phyloP scores from a whole-genome alignment of 2,888 invertebrate genomes.

The Resseliella maxima region DNA sequence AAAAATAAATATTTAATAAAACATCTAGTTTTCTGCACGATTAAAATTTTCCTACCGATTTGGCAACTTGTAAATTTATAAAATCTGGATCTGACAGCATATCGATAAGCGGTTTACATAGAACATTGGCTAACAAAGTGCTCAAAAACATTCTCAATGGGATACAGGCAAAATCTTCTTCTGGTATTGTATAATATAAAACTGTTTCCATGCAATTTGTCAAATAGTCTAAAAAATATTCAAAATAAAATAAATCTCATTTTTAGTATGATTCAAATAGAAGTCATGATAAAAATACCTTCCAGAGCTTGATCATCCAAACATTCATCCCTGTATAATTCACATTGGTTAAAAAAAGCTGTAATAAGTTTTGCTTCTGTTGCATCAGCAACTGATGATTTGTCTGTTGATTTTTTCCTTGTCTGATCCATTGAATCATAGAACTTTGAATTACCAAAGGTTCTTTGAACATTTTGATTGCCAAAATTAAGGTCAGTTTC shows the following conservation, averaged over 20 bases:
- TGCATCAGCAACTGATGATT: constrained; percentile 58
- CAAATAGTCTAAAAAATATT: constrained; percentile 59
- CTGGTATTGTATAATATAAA: constrained; percentile 60
- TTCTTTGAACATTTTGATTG: constrained; percentile 58
- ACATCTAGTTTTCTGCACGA: no score
- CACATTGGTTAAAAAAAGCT: constrained; percentile 60
- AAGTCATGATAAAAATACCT: constrained; percentile 57
- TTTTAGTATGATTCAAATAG: no score
- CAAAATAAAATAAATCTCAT: not conserved
- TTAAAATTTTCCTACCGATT: constrained; percentile 58
- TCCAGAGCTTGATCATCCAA: constrained; percentile 60
- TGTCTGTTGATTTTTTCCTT: constrained; percentile 56
- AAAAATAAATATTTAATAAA: not conserved
- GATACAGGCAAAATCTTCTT: constrained; percentile 61
- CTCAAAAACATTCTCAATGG: constrained; percentile 60
- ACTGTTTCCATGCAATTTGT: constrained; percentile 60
- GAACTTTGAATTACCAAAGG: constrained; percentile 60
- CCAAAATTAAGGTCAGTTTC: constrained; percentile 79
- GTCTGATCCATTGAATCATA: constrained; percentile 59
- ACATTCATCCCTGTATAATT: constrained; percentile 60
- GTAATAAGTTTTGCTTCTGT: constrained; percentile 60
- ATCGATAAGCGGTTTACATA: constrained; percentile 60
- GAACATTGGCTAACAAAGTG: constrained; percentile 60
- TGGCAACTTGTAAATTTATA: constrained; percentile 61
- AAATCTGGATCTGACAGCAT: constrained; percentile 61